Conservation (phyloP, 2,113 vertebrate genomes). For the Danionella cerebrum region DNA sequence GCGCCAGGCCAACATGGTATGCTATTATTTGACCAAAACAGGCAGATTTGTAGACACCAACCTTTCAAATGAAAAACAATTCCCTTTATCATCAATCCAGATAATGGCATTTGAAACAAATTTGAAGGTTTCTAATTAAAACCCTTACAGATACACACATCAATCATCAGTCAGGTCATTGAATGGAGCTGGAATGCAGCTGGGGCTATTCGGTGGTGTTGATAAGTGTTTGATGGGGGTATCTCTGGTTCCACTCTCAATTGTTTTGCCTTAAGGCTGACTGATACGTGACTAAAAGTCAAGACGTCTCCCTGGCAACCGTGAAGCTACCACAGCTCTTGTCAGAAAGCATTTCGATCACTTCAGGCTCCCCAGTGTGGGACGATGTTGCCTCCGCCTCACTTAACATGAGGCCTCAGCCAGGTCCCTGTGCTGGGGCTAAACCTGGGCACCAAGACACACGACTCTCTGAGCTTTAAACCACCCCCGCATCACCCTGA, state of each 20-base stretch:
- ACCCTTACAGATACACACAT: neutral
- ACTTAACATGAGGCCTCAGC: neutral
- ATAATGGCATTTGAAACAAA: no score
- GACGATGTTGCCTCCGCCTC: conserved; percentile 52
- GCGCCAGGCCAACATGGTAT: neutral
- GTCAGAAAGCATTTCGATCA: conserved; percentile 46
- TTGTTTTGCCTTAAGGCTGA: conserved; percentile 34
- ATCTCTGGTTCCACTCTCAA: conserved; percentile 29
- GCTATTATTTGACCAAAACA: neutral
- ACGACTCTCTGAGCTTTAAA: neutral
- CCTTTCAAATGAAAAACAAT: no score
- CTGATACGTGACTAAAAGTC: conserved; percentile 43
- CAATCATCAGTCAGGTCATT: conserved; percentile 31
- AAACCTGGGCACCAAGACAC: neutral
- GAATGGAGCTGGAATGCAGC: conserved; percentile 16
- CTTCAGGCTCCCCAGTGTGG: conserved; percentile 31
- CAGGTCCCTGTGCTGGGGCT: conserved; percentile 27
- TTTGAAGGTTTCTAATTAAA: no score
- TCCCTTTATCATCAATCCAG: no score
- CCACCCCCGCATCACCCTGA: neutral
- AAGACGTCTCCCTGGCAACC: conserved; percentile 53
- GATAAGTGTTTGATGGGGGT: conserved; percentile 34
- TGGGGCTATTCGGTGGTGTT: neutral
- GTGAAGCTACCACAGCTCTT: conserved; percentile 38
- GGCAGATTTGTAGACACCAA: no score